Evolutionary conservation across 2,797 vertebrate species (phyloP), one percentile per base, ranked within the genome.

Genomic region (Gobio occitaniae): DNA sequence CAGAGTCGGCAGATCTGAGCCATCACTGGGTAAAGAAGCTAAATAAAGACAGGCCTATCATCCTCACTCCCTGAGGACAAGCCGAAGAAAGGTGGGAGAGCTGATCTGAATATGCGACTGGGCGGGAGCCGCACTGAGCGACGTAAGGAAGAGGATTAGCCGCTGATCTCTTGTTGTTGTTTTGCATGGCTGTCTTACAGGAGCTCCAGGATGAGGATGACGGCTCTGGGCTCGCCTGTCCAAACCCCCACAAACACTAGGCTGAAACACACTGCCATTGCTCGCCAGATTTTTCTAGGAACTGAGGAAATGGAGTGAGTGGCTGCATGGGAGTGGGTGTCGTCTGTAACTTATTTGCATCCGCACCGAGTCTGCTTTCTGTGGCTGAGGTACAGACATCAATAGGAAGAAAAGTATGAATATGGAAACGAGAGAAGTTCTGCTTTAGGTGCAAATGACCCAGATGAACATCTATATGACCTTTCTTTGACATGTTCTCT

Each of bases 31-130:
- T 92, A 91, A 92, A 86, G 80, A 82, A 79, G 89, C 93, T 93
- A 93, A 93, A 94, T 93, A 94, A 94, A 94, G 92, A 93, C 89
- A 89, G 69, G 68, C 77, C 68, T 80, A 83, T 83, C 80, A 78
- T 54, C 48, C 32, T 19, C 32, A 65, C 52, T 82, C 78, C 78
- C 78, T 2, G 15, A 84, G 71, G 76, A 80, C 61, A 59, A 72
- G 80, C 50, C 11, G 74, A 11, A 65, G 74, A 48, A 71, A 74
- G 80, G 66, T 82, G 72, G 65, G 72, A 50, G 79, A 70, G 68
- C 68, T 63, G 56, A 80, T 85, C 44, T 85, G 77, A 71, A 85
- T 85, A 63, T 85, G 32, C 21, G 69, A 65, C 77, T 65, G 76
- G 68, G 54, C 50, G 50, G 50, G 25, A 78, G 82, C 10, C 38